A percentile compares a stretch with the other conserved stretches of the same genome.
These are phyloP conservation scores for Bubo scandiacus DNA, from an alignment of 2,113 vertebrate species.

Conservation along the genomic window DNA sequence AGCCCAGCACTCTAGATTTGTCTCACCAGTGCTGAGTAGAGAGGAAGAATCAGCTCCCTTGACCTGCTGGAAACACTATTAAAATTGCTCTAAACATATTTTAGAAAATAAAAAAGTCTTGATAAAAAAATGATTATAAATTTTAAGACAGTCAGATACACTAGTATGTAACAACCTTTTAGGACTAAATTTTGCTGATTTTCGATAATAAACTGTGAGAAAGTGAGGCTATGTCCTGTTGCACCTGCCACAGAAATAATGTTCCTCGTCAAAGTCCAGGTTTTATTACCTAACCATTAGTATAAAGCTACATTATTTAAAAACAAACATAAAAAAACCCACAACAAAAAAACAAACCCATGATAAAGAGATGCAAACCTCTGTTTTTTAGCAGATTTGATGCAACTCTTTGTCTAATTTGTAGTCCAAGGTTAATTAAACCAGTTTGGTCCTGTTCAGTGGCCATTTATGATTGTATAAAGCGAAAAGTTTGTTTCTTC, in stretches of 20 bases:
- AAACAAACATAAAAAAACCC: background rate
- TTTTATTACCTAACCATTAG: background rate
- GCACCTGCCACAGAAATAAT: background rate
- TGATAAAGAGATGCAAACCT: background rate
- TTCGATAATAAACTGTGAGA: background rate
- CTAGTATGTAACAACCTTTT: background rate
- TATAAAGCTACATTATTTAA: background rate
- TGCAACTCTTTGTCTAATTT: background rate
- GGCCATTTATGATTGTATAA: background rate
- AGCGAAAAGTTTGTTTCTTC: background rate
- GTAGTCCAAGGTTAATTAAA: background rate
- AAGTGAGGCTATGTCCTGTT: background rate
- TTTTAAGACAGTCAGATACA: background rate
- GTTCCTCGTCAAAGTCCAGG: background rate
- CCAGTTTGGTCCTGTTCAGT: background rate
- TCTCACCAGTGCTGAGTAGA: background rate
- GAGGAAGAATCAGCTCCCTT: background rate
- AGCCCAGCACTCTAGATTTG: background rate
- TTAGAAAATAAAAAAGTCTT: background rate
- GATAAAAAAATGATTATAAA: background rate
- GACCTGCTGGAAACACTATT: background rate
- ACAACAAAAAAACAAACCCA: rapidly evolving
- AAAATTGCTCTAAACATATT: background rate
- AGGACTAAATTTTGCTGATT: background rate
- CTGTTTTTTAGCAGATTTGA: background rate